These are phyloP conservation scores for Mustelus asterias DNA, from an alignment of 2,113 vertebrate species.

Conservation along the genomic window DNA sequence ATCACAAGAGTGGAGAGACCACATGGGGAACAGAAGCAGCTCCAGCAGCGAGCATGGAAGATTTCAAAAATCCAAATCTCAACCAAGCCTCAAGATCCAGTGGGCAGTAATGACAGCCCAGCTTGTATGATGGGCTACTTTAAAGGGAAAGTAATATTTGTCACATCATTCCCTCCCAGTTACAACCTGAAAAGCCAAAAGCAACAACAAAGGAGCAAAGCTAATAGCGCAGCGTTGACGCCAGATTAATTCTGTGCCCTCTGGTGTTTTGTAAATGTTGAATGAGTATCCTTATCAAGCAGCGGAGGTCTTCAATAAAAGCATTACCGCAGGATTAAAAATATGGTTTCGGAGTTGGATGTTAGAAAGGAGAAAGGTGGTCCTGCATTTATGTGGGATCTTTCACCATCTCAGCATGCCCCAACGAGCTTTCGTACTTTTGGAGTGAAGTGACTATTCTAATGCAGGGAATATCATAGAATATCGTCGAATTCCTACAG, in stretches of 20 bases:
- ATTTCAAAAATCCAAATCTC: too few relatives aligned
- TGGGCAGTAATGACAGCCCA: not conserved
- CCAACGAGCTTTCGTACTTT: not conserved
- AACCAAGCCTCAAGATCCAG: not conserved
- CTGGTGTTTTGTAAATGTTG: not conserved
- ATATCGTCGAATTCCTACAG: not conserved
- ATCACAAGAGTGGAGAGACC: not conserved
- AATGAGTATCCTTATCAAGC: not conserved
- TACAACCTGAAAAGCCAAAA: conserved; percentile 9
- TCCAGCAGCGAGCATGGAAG: too few relatives aligned
- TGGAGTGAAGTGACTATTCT: not conserved
- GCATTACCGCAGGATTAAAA: not conserved
- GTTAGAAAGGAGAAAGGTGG: not conserved
- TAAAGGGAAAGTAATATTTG: not conserved
- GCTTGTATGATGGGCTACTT: not conserved
- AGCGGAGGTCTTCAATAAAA: not conserved
- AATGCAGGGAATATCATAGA: not conserved
- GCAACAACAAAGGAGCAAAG: not conserved
- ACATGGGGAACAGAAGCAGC: not conserved
- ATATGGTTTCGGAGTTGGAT: not conserved
- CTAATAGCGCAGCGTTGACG: not conserved
- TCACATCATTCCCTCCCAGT: not conserved
- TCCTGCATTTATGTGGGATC: not conserved
- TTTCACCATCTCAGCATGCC: not conserved
- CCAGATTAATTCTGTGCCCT: not conserved